Evolutionary conservation across 2,888 invertebrate genomes (phyloP).

Genomic region (Xestia rhomboidea): DNA sequence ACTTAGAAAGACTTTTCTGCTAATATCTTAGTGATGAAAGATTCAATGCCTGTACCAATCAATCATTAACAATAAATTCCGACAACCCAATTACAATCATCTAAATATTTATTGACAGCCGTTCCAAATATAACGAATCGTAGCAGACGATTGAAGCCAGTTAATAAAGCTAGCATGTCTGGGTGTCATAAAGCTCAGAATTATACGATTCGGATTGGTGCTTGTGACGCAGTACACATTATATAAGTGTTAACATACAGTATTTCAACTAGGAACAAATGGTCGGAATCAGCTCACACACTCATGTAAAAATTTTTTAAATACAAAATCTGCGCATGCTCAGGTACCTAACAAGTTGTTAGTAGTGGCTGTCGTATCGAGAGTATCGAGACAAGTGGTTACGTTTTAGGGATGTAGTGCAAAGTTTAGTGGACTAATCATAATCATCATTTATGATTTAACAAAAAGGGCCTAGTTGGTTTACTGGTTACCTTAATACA

Average conservation of each 20-base stretch:
- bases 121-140: neutral
- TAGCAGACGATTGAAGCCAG: neutral
- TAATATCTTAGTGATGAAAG: neutral
- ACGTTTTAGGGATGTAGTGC: neutral
- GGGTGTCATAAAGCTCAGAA: conserved; percentile 20
- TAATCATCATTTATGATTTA: neutral
- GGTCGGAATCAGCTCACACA: neutral
- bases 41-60: neutral
- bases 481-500: neutral
- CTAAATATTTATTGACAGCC: neutral
- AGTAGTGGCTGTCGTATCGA: neutral
- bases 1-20: neutral
- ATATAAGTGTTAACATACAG: neutral
- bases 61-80: neutral
- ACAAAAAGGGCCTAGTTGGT: neutral
- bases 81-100: neutral
- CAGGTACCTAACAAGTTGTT: neutral
- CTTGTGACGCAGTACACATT: neutral
- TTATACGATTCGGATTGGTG: too few relatives aligned
- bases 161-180: conserved; percentile 10
- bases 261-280: conserved; percentile 1
- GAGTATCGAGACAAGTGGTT: neutral
- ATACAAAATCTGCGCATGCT: neutral
- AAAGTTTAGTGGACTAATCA: neutral
- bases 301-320: neutral